These are phyloP conservation scores for Lamprotornis superbus DNA, from an alignment of 2,113 vertebrate genomes.

Conservation along the genomic window DNA sequence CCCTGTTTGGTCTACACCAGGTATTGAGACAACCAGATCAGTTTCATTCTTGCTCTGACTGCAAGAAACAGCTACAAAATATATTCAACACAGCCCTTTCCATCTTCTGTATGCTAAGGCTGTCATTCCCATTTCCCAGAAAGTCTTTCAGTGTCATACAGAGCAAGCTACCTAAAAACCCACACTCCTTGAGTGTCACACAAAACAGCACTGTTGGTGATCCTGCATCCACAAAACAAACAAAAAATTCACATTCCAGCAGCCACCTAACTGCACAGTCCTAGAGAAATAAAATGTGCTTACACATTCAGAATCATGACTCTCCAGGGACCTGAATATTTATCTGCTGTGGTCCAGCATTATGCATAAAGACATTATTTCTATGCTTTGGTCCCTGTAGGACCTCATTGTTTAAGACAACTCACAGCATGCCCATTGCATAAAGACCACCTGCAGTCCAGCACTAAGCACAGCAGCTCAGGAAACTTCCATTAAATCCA, in stretches of 20 bases:
- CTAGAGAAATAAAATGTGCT: neutral
- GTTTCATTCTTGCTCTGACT: neutral
- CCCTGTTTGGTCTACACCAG: rapidly evolving
- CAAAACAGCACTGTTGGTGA: neutral
- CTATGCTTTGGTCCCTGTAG: neutral
- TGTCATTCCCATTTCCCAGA: neutral
- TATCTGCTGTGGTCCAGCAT: neutral
- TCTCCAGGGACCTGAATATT: neutral
- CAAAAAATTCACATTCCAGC: neutral
- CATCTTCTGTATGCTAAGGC: neutral
- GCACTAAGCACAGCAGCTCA: neutral
- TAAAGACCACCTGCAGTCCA: slow-evolving; percentile 13
- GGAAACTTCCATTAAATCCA: neutral
- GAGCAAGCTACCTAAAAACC: neutral
- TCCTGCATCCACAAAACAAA: neutral
- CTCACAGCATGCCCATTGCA: neutral
- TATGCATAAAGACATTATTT: neutral
- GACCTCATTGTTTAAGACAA: neutral
- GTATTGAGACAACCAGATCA: neutral
- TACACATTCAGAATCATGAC: neutral
- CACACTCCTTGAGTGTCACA: neutral
- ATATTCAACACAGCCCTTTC: neutral
- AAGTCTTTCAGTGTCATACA: neutral
- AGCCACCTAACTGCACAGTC: neutral
- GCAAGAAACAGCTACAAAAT: neutral